Percentiles rank a stretch among this genome's conserved stretches.
Conservation (phyloP, 2,888 invertebrate genomes). For the Mesodorylaimus sp. region DNA sequence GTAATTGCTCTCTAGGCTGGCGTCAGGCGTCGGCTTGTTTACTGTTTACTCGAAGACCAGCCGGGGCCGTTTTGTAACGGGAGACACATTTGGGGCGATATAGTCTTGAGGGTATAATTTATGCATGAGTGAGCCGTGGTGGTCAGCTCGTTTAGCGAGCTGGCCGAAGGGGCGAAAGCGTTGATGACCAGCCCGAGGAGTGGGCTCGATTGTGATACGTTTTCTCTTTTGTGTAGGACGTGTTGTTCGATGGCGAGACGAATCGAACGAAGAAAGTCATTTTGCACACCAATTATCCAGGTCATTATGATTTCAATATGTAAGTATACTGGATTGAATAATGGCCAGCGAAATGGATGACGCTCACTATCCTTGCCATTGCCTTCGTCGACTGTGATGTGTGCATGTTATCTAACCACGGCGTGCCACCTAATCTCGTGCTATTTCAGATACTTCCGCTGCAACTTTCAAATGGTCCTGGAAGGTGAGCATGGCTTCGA, state of each 20-base stretch:
- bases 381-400: neutral
- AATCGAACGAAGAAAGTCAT: constrained; percentile 90
- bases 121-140: too few relatives aligned
- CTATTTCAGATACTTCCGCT: constrained; percentile 51
- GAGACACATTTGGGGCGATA: too few relatives aligned
- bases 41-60: too few relatives aligned
- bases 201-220: too few relatives aligned
- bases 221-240: constrained; percentile 46
- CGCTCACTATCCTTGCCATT: neutral
- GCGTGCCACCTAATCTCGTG: constrained; percentile 17
- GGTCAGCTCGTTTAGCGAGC: too few relatives aligned
- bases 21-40: too few relatives aligned
- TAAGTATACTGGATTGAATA: too few relatives aligned
- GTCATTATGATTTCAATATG: constrained; percentile 98
- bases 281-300: constrained; percentile 95
- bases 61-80: too few relatives aligned
- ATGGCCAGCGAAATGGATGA: neutral
- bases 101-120: too few relatives aligned
- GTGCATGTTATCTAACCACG: constrained; percentile 16
- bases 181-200: too few relatives aligned
- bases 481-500: constrained; percentile 39
- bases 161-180: too few relatives aligned
- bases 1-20: too few relatives aligned
- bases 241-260: constrained; percentile 82
- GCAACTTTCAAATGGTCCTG: constrained; percentile 66